Conservation (phyloP, 1,140 invertebrate species). For the Drosophila albomicans region DNA sequence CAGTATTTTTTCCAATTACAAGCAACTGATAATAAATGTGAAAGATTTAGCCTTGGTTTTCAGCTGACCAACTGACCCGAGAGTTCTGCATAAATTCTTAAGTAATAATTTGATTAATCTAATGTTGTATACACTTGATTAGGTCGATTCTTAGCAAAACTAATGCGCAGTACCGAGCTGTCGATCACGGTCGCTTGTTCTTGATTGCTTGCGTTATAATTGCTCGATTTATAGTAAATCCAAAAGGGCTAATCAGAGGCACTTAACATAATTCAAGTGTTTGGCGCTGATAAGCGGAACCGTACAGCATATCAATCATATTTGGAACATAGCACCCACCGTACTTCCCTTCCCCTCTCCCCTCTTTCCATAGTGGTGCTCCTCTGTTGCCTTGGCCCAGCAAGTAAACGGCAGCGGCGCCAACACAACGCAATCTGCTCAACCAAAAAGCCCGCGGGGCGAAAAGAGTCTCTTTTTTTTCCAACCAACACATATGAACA, state of each 20-base stretch:
- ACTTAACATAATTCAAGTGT: slow-evolving; percentile 59
- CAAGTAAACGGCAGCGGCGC: slow-evolving; percentile 16
- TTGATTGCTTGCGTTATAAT: slow-evolving; percentile 14
- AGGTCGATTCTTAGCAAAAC: too few relatives aligned
- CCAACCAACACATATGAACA: slow-evolving; percentile 7
- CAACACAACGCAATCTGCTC: slow-evolving; percentile 41
- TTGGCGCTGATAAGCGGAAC: slow-evolving; percentile 59
- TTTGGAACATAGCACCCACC: slow-evolving; percentile 18
- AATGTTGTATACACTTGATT: too few relatives aligned
- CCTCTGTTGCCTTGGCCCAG: slow-evolving; percentile 48
- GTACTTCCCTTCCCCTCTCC: background rate
- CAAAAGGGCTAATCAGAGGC: slow-evolving; percentile 63
- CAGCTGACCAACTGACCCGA: background rate
- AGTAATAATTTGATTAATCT: too few relatives aligned
- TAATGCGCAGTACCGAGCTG: background rate
- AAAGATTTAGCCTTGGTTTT: slow-evolving; percentile 8
- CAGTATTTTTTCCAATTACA: background rate
- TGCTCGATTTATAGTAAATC: slow-evolving; percentile 38
- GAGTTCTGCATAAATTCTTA: background rate
- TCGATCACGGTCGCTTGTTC: slow-evolving; percentile 30
- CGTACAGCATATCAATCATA: slow-evolving; percentile 70
- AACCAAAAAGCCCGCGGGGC: slow-evolving; percentile 6
- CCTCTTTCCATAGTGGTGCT: background rate
- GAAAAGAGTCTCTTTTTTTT: slow-evolving; percentile 24
- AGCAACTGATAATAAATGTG: too few relatives aligned